Percentiles rank a stretch among this genome's conserved stretches.
phyloP scores from a whole-genome alignment of 2,888 invertebrate species.

The Spisula solida region DNA sequence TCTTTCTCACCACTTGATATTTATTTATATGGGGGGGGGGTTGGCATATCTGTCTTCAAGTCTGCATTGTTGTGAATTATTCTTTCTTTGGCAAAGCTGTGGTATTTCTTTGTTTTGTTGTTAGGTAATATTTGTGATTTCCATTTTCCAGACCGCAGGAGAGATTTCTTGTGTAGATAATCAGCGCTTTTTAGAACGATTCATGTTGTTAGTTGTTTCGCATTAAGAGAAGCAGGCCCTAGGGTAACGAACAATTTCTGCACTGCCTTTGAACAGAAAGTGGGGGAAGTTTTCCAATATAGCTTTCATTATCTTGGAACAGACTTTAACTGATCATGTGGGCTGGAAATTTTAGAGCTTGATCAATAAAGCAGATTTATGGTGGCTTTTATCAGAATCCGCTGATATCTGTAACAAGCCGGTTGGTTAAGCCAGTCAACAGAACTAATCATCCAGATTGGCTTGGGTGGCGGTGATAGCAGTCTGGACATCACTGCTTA shows the following conservation, averaged over 20 bases:
- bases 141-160: background rate
- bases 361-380: slow-evolving; percentile 17
- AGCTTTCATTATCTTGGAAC: background rate
- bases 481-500: background rate
- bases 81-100: background rate
- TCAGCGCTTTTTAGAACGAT: background rate
- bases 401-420: background rate
- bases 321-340: slow-evolving; percentile 14
- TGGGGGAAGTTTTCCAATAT: slow-evolving; percentile 9
- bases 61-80: background rate
- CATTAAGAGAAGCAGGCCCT: background rate
- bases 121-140: slow-evolving; percentile 1
- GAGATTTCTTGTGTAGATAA: background rate
- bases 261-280: background rate
- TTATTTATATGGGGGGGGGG: background rate
- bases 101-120: slow-evolving; percentile 16
- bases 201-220: background rate
- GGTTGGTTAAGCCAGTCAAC: background rate
- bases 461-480: background rate
- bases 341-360: slow-evolving; percentile 5
- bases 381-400: background rate
- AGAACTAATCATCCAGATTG: no score
- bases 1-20: background rate
- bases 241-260: background rate
- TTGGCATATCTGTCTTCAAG: background rate